phyloP scores from a whole-genome alignment of 35 echinoderm and acorn worm genomes.

The Diadema setosum region DNA sequence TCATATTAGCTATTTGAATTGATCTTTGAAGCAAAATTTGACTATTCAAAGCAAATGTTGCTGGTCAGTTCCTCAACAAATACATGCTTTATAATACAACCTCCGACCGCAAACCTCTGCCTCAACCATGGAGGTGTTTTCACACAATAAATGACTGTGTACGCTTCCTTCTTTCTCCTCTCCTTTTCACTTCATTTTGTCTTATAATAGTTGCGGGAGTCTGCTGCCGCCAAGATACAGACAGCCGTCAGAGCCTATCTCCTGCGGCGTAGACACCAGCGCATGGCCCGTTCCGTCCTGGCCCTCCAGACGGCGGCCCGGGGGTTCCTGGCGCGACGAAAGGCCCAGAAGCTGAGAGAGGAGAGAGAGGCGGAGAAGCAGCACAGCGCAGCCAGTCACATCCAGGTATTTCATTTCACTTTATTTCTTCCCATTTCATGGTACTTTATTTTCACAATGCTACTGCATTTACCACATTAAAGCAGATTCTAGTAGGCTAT shows the following conservation, averaged over 20 bases:
- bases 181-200: background rate
- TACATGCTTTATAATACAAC: background rate
- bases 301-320: slow-evolving; percentile 17
- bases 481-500: no score
- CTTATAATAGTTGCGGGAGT: background rate
- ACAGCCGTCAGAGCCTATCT: slow-evolving; percentile 11
- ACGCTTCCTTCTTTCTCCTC: background rate
- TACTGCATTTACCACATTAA: no score
- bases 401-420: slow-evolving; percentile 33
- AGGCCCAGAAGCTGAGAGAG: background rate
- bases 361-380: background rate
- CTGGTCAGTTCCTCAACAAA: no score
- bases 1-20: no score
- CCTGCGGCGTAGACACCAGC: background rate
- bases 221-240: slow-evolving; percentile 33
- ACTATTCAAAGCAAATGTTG: no score
- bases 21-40: no score
- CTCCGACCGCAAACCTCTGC: no score
- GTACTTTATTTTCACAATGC: no score
- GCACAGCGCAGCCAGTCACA: background rate
- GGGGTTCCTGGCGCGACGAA: background rate
- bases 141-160: no score
- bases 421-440: no score
- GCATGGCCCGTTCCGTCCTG: background rate
- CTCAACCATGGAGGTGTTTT: slow-evolving; percentile 9